Base-by-base conservation (phyloP, 2,113 vertebrate species). In the Pantherophis guttatus region DNA sequence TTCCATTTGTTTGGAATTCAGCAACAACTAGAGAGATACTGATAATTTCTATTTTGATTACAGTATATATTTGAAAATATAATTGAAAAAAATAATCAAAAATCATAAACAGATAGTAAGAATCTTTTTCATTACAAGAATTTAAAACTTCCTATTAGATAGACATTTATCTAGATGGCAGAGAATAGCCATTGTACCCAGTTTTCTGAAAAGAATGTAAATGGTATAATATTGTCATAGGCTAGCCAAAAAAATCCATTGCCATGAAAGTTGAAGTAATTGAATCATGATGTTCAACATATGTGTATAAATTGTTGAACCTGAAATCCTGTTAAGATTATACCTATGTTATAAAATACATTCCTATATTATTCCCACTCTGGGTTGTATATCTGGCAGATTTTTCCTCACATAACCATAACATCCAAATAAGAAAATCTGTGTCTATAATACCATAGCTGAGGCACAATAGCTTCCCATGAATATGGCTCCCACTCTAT, bases 51-150 rank as follows among this genome's bases (percentile, higher is more conserved):
- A 9, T 44, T 81, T 81, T 81, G 7, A 81, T 81, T 81, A 65
- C 39, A 39, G 54, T 12, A n/a, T 55, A 52, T 65, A 9, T 4
- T 75, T 9, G 50, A 52, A 17, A 13, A 55, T 24, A 29, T 44
- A 24, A 29, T 94, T 1, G 44, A 29, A 91, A 90, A 26, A 5
- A 1, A 9, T 19, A 17, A 91, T 91, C 93, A 91, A 90, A 33
- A 2, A 75, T 48, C 33, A 0, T 54, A 85, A 86, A 55, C 54
- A 55, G 54, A 91, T 81, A 26, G 19, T 58, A 13, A 0, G 9
- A 33, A 44, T 29, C 86, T 65, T 50, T 94, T 0, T 90, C 1
- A 52, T 90, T 88, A 12, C 44, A 87, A 5, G 91, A 7, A 29
- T 52, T 21, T 55, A 65, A 33, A 94, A 91, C 33, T 86, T 90